A percentile compares a stretch with the other conserved stretches of the same genome.
These are phyloP conservation scores for Onthophagus sagittarius DNA, from an alignment of 2,888 invertebrate species.

Conservation along the genomic window DNA sequence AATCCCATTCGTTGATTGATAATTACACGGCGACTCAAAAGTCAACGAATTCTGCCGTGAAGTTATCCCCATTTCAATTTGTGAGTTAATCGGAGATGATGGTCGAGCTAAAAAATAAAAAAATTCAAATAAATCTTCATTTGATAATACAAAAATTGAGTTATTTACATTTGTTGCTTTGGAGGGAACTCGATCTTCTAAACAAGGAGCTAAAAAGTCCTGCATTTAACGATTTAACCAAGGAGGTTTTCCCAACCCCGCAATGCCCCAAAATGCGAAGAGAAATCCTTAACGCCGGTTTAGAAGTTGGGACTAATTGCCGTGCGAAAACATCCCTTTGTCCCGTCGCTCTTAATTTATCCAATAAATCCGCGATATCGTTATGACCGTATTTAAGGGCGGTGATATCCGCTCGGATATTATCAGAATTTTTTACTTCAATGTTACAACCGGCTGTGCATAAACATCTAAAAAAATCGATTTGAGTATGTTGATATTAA, in stretches of 20 bases:
- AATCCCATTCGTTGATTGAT: constrained; percentile 61
- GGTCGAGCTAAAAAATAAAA: constrained; percentile 47
- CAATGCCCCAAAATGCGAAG: constrained; percentile 69
- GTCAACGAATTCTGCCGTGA: constrained; percentile 57
- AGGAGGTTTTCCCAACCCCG: constrained; percentile 67
- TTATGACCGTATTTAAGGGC: constrained; percentile 71
- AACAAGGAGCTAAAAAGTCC: constrained; percentile 66
- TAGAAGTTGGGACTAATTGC: constrained; percentile 60
- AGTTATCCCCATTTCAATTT: constrained; percentile 59
- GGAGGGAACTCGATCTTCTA: constrained; percentile 51
- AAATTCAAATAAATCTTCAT: not conserved
- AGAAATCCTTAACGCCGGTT: constrained; percentile 59
- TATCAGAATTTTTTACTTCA: constrained; percentile 63
- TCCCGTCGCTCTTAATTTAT: constrained; percentile 59
- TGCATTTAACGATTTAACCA: constrained; percentile 63
- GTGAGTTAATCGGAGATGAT: constrained; percentile 50
- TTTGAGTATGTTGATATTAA: not conserved
- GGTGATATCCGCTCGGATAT: constrained; percentile 70
- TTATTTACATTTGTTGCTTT: constrained; percentile 1
- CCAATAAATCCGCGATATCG: constrained; percentile 64
- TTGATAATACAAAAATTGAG: not conserved
- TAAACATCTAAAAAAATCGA: constrained; percentile 54
- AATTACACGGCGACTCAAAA: constrained; percentile 54
- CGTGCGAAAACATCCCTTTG: constrained; percentile 45
- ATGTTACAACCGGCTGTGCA: constrained; percentile 69